Evolutionary conservation across 2,113 vertebrate species (phyloP).

Genomic region (Mustela nigripes): DNA sequence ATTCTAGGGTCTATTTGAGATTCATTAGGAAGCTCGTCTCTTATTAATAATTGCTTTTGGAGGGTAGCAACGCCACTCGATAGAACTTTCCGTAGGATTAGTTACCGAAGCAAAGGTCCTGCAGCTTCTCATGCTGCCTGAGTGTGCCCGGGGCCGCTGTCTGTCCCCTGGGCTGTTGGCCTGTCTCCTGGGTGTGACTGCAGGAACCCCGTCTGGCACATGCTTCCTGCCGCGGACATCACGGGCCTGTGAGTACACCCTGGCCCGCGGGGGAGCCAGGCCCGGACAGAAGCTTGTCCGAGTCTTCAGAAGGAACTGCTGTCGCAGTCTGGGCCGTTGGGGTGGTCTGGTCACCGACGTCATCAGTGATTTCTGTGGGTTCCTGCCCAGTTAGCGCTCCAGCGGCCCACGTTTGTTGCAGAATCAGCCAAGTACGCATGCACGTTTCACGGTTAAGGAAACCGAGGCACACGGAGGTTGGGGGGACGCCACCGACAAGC

Average conservation of each 20-base stretch:
- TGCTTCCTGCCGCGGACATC: rapidly evolving
- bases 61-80: background rate
- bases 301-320: background rate
- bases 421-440: rapidly evolving
- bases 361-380: rapidly evolving
- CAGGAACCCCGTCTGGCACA: background rate
- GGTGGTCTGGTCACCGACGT: rapidly evolving
- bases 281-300: rapidly evolving
- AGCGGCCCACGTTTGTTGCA: rapidly evolving
- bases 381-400: background rate
- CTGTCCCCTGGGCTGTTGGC: background rate
- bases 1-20: conserved; percentile 14
- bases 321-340: background rate
- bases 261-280: rapidly evolving
- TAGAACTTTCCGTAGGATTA: conserved; percentile 33
- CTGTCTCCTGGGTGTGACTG: background rate
- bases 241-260: rapidly evolving
- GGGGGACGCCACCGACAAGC: rapidly evolving
- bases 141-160: rapidly evolving
- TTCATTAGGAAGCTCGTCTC: background rate
- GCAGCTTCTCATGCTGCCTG: background rate
- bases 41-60: background rate
- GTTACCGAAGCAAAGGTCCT: background rate
- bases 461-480: background rate
- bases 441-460: background rate